Evolutionary conservation across 2,797 vertebrate genomes (phyloP).

Genomic region (Pangasius mekongensis): DNA sequence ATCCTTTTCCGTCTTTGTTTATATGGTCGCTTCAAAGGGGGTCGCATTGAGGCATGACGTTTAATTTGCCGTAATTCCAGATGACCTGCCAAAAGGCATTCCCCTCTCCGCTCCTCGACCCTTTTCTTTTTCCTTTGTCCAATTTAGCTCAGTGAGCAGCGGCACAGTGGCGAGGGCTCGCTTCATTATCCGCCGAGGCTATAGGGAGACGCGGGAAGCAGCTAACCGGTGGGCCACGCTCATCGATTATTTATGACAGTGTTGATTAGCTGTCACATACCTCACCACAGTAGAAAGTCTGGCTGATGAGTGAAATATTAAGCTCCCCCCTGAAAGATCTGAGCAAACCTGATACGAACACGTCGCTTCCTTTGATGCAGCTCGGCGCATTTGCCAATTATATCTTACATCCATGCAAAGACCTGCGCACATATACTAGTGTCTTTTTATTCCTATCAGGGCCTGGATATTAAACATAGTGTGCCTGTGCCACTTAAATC

Average conservation of each 20-base stretch:
- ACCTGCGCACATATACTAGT: constrained; percentile 45
- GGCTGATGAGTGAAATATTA: constrained; percentile 85
- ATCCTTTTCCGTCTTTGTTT: constrained; percentile 42
- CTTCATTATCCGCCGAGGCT: constrained; percentile 73
- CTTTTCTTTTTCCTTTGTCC: constrained; percentile 70
- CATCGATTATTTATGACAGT: constrained; percentile 89
- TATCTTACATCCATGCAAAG: constrained; percentile 29
- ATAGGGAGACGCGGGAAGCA: constrained; percentile 60
- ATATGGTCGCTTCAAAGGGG: constrained; percentile 46
- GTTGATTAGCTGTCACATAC: constrained; percentile 88
- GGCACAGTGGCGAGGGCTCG: constrained; percentile 73
- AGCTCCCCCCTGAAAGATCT: constrained; percentile 48
- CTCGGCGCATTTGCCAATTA: constrained; percentile 54
- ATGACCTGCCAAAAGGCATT: constrained; percentile 79
- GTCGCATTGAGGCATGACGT: constrained; percentile 69
- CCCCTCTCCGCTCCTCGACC: constrained; percentile 57
- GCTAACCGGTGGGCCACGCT: constrained; percentile 61
- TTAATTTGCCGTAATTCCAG: constrained; percentile 82
- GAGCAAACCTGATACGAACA: constrained; percentile 68
- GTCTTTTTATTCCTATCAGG: neutral
- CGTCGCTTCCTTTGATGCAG: constrained; percentile 48
- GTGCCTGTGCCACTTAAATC: neutral
- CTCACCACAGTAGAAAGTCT: constrained; percentile 79
- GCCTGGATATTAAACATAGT: neutral
- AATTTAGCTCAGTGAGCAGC: constrained; percentile 72